Base-by-base conservation (phyloP, 2,797 vertebrate genomes). In the Chaenodraco wilsoni region DNA sequence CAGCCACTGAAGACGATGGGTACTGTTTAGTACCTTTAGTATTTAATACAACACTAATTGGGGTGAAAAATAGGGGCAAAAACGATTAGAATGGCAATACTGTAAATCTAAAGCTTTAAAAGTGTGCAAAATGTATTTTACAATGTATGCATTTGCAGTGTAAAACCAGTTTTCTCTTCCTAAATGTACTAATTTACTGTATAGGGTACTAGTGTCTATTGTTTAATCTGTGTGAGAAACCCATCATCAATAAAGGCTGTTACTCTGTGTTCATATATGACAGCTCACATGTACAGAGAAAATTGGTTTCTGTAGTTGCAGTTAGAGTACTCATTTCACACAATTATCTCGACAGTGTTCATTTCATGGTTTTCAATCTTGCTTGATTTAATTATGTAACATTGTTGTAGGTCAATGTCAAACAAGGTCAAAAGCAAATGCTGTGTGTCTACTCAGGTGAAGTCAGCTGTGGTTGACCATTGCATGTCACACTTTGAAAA, bases 401-500 rank as follows among this genome's bases (percentile, higher is more conserved):
- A 50, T 31, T 27, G 3, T 37, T 19, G 23, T 37, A 52, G 41
- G 54, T 45, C 49, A 81, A 67, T 27, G 75, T 65, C 50, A 64
- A 56, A 69, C 15, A 21, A 78, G 63, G 69, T 78, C 73, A 64
- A 48, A 13, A 1, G 1, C 41, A 67, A 58, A 69, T 10, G 17
- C 37, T 13, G 33, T 19, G 44, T 65, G 5, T 7, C 1, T 3
- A 11, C 37, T 66, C 2, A 16, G 10, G 21, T 40, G 6, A 40
- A 46, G 44, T 14, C 51, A 46, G 62, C 62, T n/a, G 48, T 19
- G 31, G 14, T 17, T 37, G 65, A 40, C 8, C 10, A 12, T 0
- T 62, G 31, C 21, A 12, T 4, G 7, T 14, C 6, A 3, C n/a
- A 9, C 33, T 37, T 37, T 7, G 33, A 37, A 65, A 45, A 70